Evolutionary conservation across 2,888 invertebrate species (phyloP).

Genomic region (Mesorhabditis spiculigera): DNA sequence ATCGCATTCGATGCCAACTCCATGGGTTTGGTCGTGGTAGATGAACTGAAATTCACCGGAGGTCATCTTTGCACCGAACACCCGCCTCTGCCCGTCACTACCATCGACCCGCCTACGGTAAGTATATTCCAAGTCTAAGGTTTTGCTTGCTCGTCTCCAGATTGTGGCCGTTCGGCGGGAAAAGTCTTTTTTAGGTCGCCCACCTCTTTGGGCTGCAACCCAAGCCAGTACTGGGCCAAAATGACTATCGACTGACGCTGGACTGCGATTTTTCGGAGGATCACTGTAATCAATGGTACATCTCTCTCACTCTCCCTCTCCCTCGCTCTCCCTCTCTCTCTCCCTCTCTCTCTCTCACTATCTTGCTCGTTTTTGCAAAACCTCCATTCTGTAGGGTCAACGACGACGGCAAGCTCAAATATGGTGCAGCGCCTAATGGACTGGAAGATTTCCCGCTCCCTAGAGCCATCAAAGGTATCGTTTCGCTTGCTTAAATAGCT

Average conservation of each 20-base stretch:
- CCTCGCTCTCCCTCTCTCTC: no score
- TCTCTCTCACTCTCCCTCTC: no score
- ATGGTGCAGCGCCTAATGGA: constrained; percentile 38
- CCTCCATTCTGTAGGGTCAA: constrained; percentile 19
- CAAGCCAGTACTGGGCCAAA: constrained; percentile 30
- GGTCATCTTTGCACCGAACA: constrained; percentile 40
- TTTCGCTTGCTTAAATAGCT: no score
- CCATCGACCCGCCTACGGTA: constrained; percentile 37
- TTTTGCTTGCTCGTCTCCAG: no score
- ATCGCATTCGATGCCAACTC: constrained; percentile 48
- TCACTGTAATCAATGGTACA: constrained; percentile 50
- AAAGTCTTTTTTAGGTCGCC: constrained; percentile 25
- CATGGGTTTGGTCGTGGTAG: constrained; percentile 42
- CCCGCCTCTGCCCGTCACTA: constrained; percentile 35
- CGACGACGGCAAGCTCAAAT: constrained; percentile 36
- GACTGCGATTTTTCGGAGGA: constrained; percentile 52
- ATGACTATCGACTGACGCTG: constrained; percentile 31
- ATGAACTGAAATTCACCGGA: constrained; percentile 27
- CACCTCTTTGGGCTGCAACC: constrained; percentile 37
- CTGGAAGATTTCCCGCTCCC: constrained; percentile 35
- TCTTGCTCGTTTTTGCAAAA: no score
- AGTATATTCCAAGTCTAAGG: neutral
- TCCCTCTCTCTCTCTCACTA: no score
- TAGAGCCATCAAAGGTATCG: constrained; percentile 19
- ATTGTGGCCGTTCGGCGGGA: neutral